phyloP scores from a whole-genome alignment of 2,113 vertebrate species.

The Hystrix brachyura region DNA sequence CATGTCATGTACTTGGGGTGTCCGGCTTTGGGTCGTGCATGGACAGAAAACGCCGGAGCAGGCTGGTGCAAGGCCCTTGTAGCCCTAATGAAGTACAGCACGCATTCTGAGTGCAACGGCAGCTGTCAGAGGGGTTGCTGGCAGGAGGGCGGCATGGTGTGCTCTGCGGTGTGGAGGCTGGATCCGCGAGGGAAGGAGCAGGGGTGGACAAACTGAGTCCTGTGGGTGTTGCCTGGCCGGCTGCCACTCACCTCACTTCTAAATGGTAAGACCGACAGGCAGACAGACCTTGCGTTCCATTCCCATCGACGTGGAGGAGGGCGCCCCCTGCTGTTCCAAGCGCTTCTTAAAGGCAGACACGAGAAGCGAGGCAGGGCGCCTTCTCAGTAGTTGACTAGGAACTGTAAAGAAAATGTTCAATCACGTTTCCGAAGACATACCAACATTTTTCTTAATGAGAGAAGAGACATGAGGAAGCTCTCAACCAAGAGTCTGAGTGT shows the following conservation, averaged over 20 bases:
- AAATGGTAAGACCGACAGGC: too few relatives aligned
- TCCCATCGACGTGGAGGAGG: not conserved
- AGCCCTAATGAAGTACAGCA: too few relatives aligned
- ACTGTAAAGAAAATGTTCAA: not conserved
- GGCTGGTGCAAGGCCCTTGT: too few relatives aligned
- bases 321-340: constrained; percentile 62
- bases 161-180: not conserved
- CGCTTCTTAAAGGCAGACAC: not conserved
- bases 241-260: rapidly evolving
- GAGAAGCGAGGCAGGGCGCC: not conserved
- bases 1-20: rapidly evolving
- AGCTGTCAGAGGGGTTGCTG: not conserved
- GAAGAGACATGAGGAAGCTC: not conserved
- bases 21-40: not conserved
- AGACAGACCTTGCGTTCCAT: rapidly evolving
- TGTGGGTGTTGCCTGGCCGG: not conserved
- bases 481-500: rapidly evolving
- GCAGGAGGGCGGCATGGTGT: not conserved
- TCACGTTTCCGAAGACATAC: not conserved
- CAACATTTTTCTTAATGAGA: not conserved
- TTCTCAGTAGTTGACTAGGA: not conserved
- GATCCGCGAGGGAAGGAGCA: not conserved
- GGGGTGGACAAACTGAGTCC: not conserved
- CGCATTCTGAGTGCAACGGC: not conserved
- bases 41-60: not conserved